Percentiles rank a stretch among this genome's conserved stretches.
These are phyloP conservation scores for Plemyria rubiginata DNA, from an alignment of 2,888 invertebrate genomes.

Conservation along the genomic window DNA sequence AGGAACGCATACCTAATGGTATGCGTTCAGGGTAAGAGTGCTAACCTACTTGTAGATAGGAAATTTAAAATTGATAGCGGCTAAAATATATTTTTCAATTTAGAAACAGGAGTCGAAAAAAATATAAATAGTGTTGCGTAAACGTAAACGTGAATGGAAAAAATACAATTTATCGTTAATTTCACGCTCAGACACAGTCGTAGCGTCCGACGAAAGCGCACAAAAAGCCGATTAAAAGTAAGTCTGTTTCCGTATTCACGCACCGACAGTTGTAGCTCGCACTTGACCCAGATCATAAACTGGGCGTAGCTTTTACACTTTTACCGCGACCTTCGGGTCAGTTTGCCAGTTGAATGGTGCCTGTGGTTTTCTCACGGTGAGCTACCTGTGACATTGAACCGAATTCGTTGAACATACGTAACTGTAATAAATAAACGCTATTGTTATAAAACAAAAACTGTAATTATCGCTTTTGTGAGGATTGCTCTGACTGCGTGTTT, in stretches of 20 bases:
- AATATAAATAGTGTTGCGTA: no score
- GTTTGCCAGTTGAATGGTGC: conserved; percentile 39
- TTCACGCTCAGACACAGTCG: conserved; percentile 30
- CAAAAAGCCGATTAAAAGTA: conserved; percentile 39
- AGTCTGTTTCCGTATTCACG: conserved; percentile 42
- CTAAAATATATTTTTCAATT: no score
- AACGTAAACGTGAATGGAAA: conserved; percentile 24
- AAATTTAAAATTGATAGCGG: no score
- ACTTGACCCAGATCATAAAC: conserved; percentile 56
- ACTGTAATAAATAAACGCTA: conserved; percentile 34
- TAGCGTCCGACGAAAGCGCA: conserved; percentile 37
- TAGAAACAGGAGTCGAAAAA: no score
- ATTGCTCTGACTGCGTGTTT: conserved; percentile 14
- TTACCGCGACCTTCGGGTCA: conserved; percentile 64
- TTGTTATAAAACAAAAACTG: conserved; percentile 30
- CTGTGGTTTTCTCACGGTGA: conserved; percentile 57
- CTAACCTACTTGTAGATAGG: no score
- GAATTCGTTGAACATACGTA: conserved; percentile 41
- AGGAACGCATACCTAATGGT: no score
- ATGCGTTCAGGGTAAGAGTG: no score
- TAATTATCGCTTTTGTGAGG: conserved; percentile 22
- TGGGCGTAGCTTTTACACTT: conserved; percentile 67
- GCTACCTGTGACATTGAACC: conserved; percentile 54
- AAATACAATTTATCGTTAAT: conserved; percentile 19
- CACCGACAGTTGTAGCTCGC: conserved; percentile 42